phyloP scores from a whole-genome alignment of 2,113 vertebrate genomes.

The Sterrhoptilus dennistouni region DNA sequence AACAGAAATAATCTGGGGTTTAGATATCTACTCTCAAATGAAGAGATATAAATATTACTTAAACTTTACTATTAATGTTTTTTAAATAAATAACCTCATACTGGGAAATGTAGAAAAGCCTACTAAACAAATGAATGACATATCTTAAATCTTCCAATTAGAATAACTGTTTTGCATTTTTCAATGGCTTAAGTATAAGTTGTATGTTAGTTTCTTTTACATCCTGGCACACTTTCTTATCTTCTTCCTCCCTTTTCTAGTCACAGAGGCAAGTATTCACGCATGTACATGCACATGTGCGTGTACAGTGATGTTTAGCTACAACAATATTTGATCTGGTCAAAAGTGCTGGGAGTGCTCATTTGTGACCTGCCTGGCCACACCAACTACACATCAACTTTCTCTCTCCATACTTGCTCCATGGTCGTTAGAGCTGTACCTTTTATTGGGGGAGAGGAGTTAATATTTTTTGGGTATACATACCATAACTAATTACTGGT shows the following conservation, averaged over 20 bases:
- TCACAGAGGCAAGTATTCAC: neutral
- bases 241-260: neutral
- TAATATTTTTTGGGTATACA: neutral
- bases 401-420: neutral
- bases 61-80: neutral
- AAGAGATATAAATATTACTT: neutral
- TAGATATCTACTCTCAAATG: neutral
- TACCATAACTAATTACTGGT: neutral
- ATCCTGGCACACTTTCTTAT: neutral
- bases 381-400: neutral
- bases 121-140: neutral
- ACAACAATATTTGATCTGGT: neutral
- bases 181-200: neutral
- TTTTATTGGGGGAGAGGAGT: neutral
- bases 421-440: neutral
- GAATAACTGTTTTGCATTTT: neutral
- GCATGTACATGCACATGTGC: accelerated
- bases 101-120: neutral
- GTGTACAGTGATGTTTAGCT: neutral
- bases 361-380: neutral
- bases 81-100: neutral
- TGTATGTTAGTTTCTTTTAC: neutral
- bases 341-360: neutral
- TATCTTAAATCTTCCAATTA: neutral
- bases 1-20: neutral